Evolutionary conservation across 2,797 vertebrate genomes (phyloP).

Genomic region (Pantherophis vulpinus): DNA sequence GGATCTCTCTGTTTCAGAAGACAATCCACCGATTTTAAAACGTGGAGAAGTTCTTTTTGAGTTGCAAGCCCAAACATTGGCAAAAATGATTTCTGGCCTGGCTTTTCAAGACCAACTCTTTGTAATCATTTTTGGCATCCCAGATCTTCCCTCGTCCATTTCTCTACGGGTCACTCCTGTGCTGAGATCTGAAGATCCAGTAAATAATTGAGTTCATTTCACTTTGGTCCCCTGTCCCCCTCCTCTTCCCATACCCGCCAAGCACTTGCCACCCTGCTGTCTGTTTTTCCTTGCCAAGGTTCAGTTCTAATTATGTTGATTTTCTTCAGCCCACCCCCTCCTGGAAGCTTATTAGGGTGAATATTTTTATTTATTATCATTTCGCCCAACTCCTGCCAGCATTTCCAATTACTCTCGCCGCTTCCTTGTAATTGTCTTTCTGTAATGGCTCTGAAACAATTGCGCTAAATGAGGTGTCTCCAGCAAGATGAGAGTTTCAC

Average conservation of each 20-base stretch:
- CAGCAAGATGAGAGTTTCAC: slow-evolving; percentile 97
- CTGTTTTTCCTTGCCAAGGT: slow-evolving; percentile 84
- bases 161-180: slow-evolving; percentile 39
- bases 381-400: slow-evolving; percentile 97
- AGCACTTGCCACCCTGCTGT: slow-evolving; percentile 75
- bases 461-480: slow-evolving; percentile 99
- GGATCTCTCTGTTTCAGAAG: neutral
- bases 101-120: slow-evolving; percentile 7
- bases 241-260: slow-evolving; percentile 52
- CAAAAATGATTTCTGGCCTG: neutral
- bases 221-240: slow-evolving; percentile 37
- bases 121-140: slow-evolving; percentile 6
- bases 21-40: neutral
- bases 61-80: neutral
- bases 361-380: slow-evolving; percentile 99
- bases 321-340: slow-evolving; percentile 93
- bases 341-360: slow-evolving; percentile 98
- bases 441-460: slow-evolving; percentile 99
- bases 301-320: slow-evolving; percentile 99
- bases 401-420: slow-evolving; percentile 99
- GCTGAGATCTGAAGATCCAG: slow-evolving; percentile 39
- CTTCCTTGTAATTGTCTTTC: slow-evolving; percentile 99
- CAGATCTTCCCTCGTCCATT: slow-evolving; percentile 8
- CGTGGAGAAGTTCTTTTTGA: neutral
- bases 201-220: slow-evolving; percentile 49